These are phyloP conservation scores for Luehdorfia chinensis DNA, from an alignment of 1,140 invertebrate genomes.

Conservation along the genomic window DNA sequence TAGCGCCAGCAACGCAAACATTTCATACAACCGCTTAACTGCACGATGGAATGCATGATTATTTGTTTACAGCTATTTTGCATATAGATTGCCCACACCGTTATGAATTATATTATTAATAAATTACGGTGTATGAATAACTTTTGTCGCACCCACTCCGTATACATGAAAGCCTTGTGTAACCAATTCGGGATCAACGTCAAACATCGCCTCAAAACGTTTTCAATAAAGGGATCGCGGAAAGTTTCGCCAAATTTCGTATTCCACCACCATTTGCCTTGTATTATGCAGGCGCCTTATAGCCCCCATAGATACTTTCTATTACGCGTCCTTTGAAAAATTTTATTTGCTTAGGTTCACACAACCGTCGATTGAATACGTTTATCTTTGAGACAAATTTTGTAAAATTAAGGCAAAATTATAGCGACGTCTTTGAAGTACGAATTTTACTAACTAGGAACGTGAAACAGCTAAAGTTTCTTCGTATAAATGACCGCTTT, in stretches of 20 bases:
- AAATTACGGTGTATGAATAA: conserved; percentile 46
- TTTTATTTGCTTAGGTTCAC: conserved; percentile 49
- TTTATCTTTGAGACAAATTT: conserved; percentile 19
- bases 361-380: conserved; percentile 46
- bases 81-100: conserved; percentile 55
- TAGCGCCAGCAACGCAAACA: conserved; percentile 1
- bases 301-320: conserved; percentile 25
- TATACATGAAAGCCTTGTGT: conserved; percentile 33
- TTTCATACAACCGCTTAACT: conserved; percentile 18
- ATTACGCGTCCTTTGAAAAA: conserved; percentile 26
- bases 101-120: conserved; percentile 56
- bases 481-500: conserved; percentile 6
- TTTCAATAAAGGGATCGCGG: conserved; percentile 41
- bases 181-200: conserved; percentile 28
- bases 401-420: conserved; percentile 7
- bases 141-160: conserved; percentile 32
- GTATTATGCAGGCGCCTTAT: conserved; percentile 38
- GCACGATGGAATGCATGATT: conserved; percentile 32
- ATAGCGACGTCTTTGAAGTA: conserved; percentile 5
- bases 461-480: conserved; percentile 8
- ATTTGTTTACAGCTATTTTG: conserved; percentile 57
- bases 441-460: conserved; percentile 9
- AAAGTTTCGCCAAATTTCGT: conserved; percentile 39
- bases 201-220: conserved; percentile 33
- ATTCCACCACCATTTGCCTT: conserved; percentile 37